Evolutionary conservation across 1,140 invertebrate genomes (phyloP).

Genomic region (Rhysida immarginata): DNA sequence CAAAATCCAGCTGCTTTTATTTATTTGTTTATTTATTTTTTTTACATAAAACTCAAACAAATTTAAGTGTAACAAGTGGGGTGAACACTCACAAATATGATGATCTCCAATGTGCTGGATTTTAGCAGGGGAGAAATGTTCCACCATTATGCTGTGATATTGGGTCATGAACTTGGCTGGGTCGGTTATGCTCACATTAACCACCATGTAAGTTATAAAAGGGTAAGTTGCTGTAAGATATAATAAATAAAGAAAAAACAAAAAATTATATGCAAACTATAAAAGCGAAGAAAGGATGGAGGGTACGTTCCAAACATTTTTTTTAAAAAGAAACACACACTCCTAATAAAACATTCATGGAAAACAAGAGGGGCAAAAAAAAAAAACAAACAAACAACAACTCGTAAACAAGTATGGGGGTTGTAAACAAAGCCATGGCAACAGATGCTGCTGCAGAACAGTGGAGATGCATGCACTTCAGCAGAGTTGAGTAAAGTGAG

Average conservation of each 20-base stretch:
- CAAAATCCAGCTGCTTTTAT: too few species aligned
- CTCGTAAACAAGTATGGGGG: too few species aligned
- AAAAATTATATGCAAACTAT: not conserved
- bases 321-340: not conserved
- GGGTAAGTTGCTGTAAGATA: conserved; percentile 80
- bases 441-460: too few species aligned
- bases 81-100: conserved; percentile 12
- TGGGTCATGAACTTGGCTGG: conserved; percentile 67
- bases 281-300: not conserved
- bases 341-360: not conserved
- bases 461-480: too few species aligned
- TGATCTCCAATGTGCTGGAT: conserved; percentile 43
- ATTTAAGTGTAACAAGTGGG: too few species aligned
- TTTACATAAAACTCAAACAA: too few species aligned
- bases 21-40: too few species aligned
- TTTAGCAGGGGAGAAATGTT: conserved; percentile 62
- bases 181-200: conserved; percentile 68
- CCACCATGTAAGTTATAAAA: conserved; percentile 76
- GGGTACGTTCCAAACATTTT: not conserved
- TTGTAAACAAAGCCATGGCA: too few species aligned
- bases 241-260: not conserved
- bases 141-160: conserved; percentile 56
- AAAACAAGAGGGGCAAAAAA: not conserved
- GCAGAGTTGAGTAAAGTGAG: too few species aligned
- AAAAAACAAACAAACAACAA: not conserved